A percentile compares a stretch with the other conserved stretches of the same genome.
phyloP scores from a whole-genome alignment of 2,888 invertebrate species.

The Geotrupes spiniger region DNA sequence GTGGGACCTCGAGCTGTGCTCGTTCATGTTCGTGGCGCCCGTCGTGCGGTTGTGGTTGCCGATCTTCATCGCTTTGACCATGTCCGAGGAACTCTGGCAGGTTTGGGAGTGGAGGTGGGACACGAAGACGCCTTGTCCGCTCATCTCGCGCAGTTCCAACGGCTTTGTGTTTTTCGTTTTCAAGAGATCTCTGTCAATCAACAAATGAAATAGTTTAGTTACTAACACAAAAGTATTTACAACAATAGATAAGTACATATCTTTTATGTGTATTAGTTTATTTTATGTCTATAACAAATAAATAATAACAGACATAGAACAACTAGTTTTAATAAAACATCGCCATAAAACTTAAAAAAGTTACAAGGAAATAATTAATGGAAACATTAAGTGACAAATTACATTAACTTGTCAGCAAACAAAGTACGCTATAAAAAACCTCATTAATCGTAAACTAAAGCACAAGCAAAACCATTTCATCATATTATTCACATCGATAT shows the following conservation, averaged over 20 bases:
- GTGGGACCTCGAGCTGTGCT: constrained; percentile 96
- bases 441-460: too few relatives aligned
- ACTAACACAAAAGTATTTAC: too few relatives aligned
- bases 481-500: too few relatives aligned
- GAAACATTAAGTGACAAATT: too few relatives aligned
- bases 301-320: neutral
- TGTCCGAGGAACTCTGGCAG: constrained; percentile 91
- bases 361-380: too few relatives aligned
- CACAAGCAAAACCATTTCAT: too few relatives aligned
- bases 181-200: constrained; percentile 62
- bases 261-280: neutral
- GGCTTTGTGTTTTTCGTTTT: constrained; percentile 55
- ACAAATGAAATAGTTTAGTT: neutral
- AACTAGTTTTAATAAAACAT: too few relatives aligned
- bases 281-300: neutral
- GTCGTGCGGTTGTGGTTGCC: constrained; percentile 95
- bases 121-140: constrained; percentile 78
- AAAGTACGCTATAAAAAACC: too few relatives aligned
- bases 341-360: too few relatives aligned
- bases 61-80: constrained; percentile 87
- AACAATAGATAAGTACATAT: too few relatives aligned
- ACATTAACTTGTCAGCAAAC: too few relatives aligned
- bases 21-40: constrained; percentile 70
- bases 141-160: constrained; percentile 64
- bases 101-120: constrained; percentile 93